These are phyloP conservation scores for Hermaeophaga mercurialis DNA, from an alignment of 2,888 invertebrate genomes.

Conservation along the genomic window DNA sequence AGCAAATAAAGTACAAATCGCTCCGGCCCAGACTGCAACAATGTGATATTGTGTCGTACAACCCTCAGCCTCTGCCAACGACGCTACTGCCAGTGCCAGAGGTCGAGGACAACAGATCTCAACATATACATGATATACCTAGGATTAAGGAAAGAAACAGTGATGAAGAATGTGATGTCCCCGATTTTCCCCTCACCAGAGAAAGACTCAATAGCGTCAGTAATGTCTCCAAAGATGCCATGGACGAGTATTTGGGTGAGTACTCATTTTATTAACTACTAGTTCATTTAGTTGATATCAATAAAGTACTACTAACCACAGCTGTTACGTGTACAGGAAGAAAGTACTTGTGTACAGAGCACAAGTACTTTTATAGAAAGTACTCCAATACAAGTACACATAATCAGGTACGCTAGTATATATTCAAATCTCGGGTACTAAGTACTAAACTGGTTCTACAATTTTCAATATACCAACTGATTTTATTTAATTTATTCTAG, in stretches of 20 bases:
- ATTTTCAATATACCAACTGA: no score
- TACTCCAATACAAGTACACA: no score
- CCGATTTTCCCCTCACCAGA: slow-evolving; percentile 55
- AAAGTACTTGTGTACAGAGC: no score
- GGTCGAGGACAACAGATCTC: slow-evolving; percentile 54
- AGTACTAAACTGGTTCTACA: no score
- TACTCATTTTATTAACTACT: slow-evolving; percentile 3
- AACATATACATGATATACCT: slow-evolving; percentile 48
- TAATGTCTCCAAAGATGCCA: slow-evolving; percentile 78
- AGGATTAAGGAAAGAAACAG: slow-evolving; percentile 46
- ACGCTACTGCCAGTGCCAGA: slow-evolving; percentile 28
- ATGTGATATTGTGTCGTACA: slow-evolving; percentile 57
- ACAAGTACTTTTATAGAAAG: no score
- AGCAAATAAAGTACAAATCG: slow-evolving; percentile 59
- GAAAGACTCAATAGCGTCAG: slow-evolving; percentile 76
- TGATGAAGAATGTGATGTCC: slow-evolving; percentile 43
- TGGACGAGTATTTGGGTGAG: slow-evolving; percentile 77
- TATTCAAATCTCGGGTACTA: no score
- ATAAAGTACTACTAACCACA: no score
- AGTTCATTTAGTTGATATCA: no score
- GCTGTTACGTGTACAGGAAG: no score
- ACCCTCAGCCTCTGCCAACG: slow-evolving; percentile 44
- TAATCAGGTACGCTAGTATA: no score
- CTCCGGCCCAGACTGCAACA: slow-evolving; percentile 59
- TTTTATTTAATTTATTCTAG: no score